A percentile compares a stretch with the other conserved stretches of the same genome.
Evolutionary conservation across 2,113 vertebrate genomes (phyloP).

Genomic region (Bos indicus): DNA sequence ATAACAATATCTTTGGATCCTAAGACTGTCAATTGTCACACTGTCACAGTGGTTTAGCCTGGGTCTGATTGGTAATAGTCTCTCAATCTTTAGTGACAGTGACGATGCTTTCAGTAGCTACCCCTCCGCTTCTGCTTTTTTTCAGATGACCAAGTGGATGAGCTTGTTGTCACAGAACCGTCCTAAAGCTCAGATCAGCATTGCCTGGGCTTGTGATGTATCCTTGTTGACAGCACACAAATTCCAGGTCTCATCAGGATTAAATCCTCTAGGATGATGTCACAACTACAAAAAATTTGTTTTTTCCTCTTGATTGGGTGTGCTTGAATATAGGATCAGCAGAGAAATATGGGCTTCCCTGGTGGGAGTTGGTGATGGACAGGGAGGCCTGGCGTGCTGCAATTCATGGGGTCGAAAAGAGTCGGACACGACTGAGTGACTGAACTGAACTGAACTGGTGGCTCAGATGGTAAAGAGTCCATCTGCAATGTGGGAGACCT

Average conservation of each 20-base stretch:
- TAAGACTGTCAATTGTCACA: neutral
- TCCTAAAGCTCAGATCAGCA: neutral
- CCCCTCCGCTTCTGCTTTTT: neutral
- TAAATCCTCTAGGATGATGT: neutral
- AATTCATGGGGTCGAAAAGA: no score
- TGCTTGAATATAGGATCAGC: neutral
- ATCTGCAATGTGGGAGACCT: neutral
- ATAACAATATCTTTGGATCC: neutral
- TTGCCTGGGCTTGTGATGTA: neutral
- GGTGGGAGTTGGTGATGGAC: no score
- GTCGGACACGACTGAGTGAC: no score
- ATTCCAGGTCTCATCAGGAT: neutral
- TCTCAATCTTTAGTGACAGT: neutral
- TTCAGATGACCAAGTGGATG: neutral
- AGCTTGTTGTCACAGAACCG: neutral
- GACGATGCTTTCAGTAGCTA: neutral
- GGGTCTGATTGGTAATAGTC: neutral
- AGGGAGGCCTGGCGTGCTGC: no score
- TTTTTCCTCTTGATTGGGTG: neutral
- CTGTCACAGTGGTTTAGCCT: neutral
- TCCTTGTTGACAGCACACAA: neutral
- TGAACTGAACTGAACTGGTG: neutral
- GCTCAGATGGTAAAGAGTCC: neutral
- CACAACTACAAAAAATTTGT: neutral
- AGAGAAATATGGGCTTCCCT: neutral